A percentile compares a stretch with the other conserved stretches of the same genome.
phyloP scores from a whole-genome alignment of 1,140 invertebrate species.

The Papilio glaucus region DNA sequence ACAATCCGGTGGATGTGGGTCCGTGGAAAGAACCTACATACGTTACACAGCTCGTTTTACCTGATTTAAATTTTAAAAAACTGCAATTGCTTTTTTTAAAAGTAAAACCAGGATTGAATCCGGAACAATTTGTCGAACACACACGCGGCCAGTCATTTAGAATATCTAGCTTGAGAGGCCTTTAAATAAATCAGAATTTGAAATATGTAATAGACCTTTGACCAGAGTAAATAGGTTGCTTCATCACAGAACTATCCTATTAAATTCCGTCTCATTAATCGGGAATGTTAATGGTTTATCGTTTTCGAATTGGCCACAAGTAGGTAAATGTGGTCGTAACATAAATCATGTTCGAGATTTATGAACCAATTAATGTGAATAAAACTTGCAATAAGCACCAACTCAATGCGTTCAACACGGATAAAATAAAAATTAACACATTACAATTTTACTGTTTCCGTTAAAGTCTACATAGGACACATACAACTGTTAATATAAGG shows the following conservation, averaged over 20 bases:
- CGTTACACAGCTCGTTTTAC: too few species aligned
- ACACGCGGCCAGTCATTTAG: too few species aligned
- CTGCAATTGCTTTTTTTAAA: too few species aligned
- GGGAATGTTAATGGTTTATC: constrained; percentile 16
- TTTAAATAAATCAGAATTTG: not conserved
- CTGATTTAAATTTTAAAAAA: too few species aligned
- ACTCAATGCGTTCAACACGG: not conserved
- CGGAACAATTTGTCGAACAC: too few species aligned
- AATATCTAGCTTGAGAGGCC: not conserved
- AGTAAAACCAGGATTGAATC: too few species aligned
- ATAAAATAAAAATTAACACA: constrained; percentile 3
- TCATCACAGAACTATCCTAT: not conserved
- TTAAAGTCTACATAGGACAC: not conserved
- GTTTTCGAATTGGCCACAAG: constrained; percentile 29
- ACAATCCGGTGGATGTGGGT: too few species aligned
- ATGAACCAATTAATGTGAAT: constrained; percentile 29
- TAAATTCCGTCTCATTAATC: constrained; percentile 13
- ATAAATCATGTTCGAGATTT: constrained; percentile 16
- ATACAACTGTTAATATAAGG: constrained; percentile 19
- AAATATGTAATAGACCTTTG: too few species aligned
- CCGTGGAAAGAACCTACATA: too few species aligned
- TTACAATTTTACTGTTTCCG: not conserved
- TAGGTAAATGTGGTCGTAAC: constrained; percentile 13
- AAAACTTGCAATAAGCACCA: constrained; percentile 5
- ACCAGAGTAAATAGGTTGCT: too few species aligned